These are phyloP conservation scores for Lacanobia wlatinum DNA, from an alignment of 2,888 invertebrate species.

Conservation along the genomic window DNA sequence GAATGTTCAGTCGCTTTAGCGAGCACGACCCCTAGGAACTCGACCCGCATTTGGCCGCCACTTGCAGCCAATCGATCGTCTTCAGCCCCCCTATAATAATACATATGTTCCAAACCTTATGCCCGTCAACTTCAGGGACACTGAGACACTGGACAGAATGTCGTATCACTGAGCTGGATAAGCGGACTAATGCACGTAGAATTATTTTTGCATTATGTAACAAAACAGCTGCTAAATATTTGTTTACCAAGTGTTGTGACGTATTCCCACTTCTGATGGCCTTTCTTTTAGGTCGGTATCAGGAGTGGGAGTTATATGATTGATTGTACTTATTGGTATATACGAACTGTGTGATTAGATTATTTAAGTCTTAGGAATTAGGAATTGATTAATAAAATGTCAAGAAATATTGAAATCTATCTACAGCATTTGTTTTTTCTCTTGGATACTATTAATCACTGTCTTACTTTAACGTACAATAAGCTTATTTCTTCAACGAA, in stretches of 20 bases:
- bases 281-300: neutral
- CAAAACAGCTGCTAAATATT: neutral
- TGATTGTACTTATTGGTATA: neutral
- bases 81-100: slow-evolving; percentile 14
- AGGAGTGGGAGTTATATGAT: neutral
- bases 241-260: neutral
- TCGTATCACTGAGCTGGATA: too few species aligned
- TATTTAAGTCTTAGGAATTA: slow-evolving; percentile 13
- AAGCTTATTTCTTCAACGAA: slow-evolving; percentile 2
- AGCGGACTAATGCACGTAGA: too few species aligned
- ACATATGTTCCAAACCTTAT: neutral
- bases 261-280: neutral
- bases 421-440: neutral
- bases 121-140: slow-evolving; percentile 16
- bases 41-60: slow-evolving; percentile 23
- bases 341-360: slow-evolving; percentile 17
- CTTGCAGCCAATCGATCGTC: slow-evolving; percentile 55
- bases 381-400: slow-evolving; percentile 6
- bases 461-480: neutral
- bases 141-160: neutral
- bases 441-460: neutral
- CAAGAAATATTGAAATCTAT: neutral
- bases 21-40: slow-evolving; percentile 20
- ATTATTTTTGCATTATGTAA: too few species aligned
- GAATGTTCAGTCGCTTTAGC: slow-evolving; percentile 36